Evolutionary conservation across 2,113 vertebrate species (phyloP).

Genomic region (Hirundichthys speculiger): DNA sequence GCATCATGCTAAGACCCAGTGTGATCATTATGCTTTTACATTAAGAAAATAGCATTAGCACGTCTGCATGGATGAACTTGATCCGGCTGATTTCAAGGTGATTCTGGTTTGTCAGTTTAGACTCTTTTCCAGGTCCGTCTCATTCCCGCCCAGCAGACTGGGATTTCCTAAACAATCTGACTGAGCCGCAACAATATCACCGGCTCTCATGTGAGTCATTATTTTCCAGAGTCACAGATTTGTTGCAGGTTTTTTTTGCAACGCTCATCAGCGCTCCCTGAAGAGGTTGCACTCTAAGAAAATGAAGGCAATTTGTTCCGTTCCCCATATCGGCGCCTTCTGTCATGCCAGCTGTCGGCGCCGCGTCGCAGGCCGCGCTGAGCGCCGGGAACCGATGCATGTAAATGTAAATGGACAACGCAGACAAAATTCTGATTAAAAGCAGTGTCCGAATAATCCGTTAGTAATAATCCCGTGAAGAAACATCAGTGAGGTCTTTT

Average conservation of each 20-base stretch:
- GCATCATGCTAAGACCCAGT: too few relatives aligned
- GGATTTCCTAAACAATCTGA: too few relatives aligned
- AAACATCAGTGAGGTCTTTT: too few relatives aligned
- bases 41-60: too few relatives aligned
- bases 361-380: slow-evolving; percentile 47
- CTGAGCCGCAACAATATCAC: not conserved
- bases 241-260: slow-evolving; percentile 45
- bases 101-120: not conserved
- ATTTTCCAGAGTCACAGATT: slow-evolving; percentile 57
- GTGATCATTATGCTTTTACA: too few relatives aligned
- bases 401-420: slow-evolving; percentile 18
- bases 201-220: slow-evolving; percentile 38
- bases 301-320: slow-evolving; percentile 76
- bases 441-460: slow-evolving; percentile 14
- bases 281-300: slow-evolving; percentile 63
- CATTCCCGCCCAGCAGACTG: not conserved
- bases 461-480: not conserved
- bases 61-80: not conserved
- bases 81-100: not conserved
- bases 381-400: slow-evolving; percentile 48
- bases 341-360: slow-evolving; percentile 65
- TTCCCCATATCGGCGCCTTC: slow-evolving; percentile 57
- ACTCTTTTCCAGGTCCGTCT: not conserved
- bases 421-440: slow-evolving; percentile 13
- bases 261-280: slow-evolving; percentile 46